Percentiles rank a stretch among this genome's conserved stretches.
These are phyloP conservation scores for Phataginus tricuspis DNA, from an alignment of 2,797 vertebrate species.

Conservation along the genomic window DNA sequence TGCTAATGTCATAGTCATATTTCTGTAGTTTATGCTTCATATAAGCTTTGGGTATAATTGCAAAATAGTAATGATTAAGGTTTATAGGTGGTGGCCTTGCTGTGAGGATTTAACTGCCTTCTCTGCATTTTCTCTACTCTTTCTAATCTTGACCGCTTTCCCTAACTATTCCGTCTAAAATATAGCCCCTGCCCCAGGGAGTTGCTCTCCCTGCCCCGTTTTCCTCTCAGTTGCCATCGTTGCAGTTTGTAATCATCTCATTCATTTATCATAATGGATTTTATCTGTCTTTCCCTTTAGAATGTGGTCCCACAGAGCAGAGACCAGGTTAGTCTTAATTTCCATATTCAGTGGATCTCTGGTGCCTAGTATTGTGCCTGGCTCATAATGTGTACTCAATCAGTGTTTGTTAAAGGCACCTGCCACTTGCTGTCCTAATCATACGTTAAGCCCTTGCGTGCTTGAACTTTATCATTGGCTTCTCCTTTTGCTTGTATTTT, in stretches of 20 bases:
- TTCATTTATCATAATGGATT: not conserved
- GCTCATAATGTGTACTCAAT: not conserved
- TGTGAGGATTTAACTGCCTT: not conserved
- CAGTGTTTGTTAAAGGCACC: not conserved
- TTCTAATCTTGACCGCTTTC: not conserved
- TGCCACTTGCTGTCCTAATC: not conserved
- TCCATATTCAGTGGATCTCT: not conserved
- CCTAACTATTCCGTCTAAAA: not conserved
- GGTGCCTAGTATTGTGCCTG: not conserved
- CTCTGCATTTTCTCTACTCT: not conserved
- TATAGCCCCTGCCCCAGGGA: not conserved
- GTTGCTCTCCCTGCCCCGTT: not conserved
- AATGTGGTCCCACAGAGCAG: not conserved
- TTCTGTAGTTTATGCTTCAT: slow-evolving; percentile 4
- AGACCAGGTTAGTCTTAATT: not conserved
- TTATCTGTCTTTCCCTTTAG: not conserved
- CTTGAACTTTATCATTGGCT: not conserved
- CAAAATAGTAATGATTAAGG: not conserved
- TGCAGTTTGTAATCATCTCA: not conserved
- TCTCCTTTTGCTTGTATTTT: not conserved
- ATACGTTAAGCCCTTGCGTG: not conserved
- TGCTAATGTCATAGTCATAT: not conserved
- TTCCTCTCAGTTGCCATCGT: not conserved
- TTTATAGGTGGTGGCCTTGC: not conserved
- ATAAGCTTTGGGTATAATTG: slow-evolving; percentile 11